Percentiles rank a stretch among this genome's conserved stretches.
These are phyloP conservation scores for Montipora cactus DNA, from an alignment of 64 coral and sea anemone genomes.

Conservation along the genomic window DNA sequence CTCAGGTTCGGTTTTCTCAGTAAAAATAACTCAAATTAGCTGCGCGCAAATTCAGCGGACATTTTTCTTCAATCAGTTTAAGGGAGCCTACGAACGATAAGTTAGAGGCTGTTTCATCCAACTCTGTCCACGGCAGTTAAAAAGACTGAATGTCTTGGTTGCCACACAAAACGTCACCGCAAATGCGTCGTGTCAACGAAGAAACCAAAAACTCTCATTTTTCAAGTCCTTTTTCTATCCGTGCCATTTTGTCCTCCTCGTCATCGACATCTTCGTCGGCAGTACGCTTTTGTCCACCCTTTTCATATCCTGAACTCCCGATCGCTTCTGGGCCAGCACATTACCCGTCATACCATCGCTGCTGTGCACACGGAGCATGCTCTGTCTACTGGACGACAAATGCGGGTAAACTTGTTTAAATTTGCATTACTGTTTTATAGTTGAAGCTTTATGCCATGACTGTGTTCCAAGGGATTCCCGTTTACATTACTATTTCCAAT, in stretches of 20 bases:
- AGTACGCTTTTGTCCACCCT: background rate
- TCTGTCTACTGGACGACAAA: slow-evolving; percentile 12
- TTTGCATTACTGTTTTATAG: background rate
- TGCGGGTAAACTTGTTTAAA: background rate
- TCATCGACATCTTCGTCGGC: background rate
- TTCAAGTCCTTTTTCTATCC: slow-evolving; percentile 35
- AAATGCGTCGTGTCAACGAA: background rate
- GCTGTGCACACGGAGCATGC: slow-evolving; percentile 36
- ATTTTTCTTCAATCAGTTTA: background rate
- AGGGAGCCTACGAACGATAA: too few relatives aligned
- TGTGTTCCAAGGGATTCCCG: too few relatives aligned
- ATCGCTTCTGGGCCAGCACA: background rate
- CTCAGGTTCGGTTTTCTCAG: too few relatives aligned
- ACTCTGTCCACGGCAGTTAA: too few relatives aligned
- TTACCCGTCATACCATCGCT: background rate
- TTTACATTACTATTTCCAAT: too few relatives aligned
- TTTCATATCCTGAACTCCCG: background rate
- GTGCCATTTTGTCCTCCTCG: slow-evolving; percentile 37
- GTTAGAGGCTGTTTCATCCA: background rate
- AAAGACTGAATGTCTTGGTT: background rate
- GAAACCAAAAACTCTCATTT: background rate
- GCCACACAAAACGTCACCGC: background rate
- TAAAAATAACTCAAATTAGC: background rate
- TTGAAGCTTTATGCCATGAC: too few relatives aligned
- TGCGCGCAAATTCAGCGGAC: background rate